Evolutionary conservation across 2,797 vertebrate genomes (phyloP).

Genomic region (Lagorchestes hirsutus): DNA sequence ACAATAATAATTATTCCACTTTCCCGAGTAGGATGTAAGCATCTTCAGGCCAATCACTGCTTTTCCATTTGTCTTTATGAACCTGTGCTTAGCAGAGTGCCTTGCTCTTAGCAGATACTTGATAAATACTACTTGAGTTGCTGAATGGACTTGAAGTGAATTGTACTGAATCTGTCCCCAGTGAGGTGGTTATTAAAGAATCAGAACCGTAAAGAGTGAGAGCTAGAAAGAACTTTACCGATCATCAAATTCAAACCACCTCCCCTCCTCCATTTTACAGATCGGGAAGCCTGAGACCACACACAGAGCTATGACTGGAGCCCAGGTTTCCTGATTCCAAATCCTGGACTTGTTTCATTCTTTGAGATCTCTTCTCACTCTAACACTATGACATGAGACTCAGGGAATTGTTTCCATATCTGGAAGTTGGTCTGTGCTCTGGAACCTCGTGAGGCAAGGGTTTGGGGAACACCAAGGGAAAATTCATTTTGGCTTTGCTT

Average conservation of each 20-base stretch:
- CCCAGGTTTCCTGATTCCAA: background rate
- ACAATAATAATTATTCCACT: background rate
- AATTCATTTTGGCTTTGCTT: background rate
- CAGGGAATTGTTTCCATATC: background rate
- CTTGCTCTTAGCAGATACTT: background rate
- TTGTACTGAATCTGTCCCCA: background rate
- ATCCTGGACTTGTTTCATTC: background rate
- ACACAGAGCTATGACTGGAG: background rate
- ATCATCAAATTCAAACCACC: background rate
- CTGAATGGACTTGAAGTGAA: background rate
- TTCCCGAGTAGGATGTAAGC: too few species aligned
- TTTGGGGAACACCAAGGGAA: background rate
- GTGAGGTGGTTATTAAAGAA: background rate
- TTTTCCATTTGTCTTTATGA: background rate
- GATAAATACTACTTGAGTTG: background rate
- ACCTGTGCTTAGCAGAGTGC: background rate
- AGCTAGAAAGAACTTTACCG: background rate
- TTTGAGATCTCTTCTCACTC: background rate
- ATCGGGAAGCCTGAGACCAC: background rate
- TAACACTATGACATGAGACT: background rate
- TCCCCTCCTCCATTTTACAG: conserved; percentile 3
- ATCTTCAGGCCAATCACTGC: background rate
- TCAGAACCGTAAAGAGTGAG: background rate
- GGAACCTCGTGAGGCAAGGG: background rate
- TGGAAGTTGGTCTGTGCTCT: background rate